Evolutionary conservation across 2,113 vertebrate genomes (phyloP).

Genomic region (Bubo scandiacus): DNA sequence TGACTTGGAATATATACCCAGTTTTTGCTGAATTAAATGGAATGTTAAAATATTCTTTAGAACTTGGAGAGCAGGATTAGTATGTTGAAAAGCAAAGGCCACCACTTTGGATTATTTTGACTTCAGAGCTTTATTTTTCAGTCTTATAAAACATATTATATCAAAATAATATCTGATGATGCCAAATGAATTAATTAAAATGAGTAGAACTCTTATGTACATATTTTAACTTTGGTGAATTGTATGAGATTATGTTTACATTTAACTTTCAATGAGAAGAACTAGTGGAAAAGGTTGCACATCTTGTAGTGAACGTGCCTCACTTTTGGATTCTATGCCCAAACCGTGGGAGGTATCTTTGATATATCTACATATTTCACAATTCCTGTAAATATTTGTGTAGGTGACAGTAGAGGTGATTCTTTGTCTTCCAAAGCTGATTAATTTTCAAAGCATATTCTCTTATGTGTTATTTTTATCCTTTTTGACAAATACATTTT

Average conservation of each 20-base stretch:
- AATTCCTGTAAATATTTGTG: not conserved
- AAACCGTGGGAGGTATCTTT: not conserved
- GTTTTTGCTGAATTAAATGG: not conserved
- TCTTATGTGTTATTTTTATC: not conserved
- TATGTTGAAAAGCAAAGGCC: not conserved
- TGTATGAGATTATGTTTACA: not conserved
- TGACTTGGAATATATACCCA: not conserved
- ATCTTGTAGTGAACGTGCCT: not conserved
- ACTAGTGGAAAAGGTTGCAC: not conserved
- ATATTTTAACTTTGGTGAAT: not conserved
- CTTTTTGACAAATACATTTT: not conserved
- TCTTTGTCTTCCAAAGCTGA: not conserved
- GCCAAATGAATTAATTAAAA: not conserved
- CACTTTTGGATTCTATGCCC: not conserved
- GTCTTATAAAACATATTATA: not conserved
- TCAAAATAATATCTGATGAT: not conserved
- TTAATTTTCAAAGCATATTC: not conserved
- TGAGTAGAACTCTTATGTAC: not conserved
- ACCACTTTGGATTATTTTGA: not conserved
- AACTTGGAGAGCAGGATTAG: not conserved
- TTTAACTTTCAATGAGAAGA: not conserved
- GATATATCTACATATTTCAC: not conserved
- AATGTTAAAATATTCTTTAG: not conserved
- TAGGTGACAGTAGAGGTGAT: not conserved
- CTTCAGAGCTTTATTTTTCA: not conserved